A percentile compares a stretch with the other conserved stretches of the same genome.
phyloP scores from a whole-genome alignment of 2,888 invertebrate species.

The Agrochola litura region DNA sequence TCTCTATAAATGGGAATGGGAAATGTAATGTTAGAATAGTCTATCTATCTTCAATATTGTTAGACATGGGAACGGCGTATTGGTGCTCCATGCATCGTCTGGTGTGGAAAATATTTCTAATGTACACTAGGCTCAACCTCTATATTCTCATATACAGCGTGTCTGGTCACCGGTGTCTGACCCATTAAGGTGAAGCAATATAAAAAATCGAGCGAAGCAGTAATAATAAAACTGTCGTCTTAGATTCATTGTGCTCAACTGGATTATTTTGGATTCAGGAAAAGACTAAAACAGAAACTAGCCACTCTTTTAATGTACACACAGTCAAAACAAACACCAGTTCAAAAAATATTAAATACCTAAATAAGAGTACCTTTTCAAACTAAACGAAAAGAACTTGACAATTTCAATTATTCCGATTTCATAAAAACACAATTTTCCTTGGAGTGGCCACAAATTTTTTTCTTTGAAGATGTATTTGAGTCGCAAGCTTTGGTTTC shows the following conservation, averaged over 20 bases:
- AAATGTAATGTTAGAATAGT: too few relatives aligned
- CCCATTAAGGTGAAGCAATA: too few relatives aligned
- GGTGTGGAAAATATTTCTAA: too few relatives aligned
- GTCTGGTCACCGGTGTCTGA: too few relatives aligned
- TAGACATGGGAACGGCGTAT: too few relatives aligned
- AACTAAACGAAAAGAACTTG: conserved; percentile 5
- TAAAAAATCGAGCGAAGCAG: too few relatives aligned
- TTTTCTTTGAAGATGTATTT: conserved; percentile 31
- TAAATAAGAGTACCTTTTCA: not conserved
- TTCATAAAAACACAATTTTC: conserved; percentile 52
- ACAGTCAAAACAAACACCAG: not conserved
- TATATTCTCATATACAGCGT: too few relatives aligned
- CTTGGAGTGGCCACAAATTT: conserved; percentile 3
- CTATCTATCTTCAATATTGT: too few relatives aligned
- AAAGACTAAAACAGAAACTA: not conserved
- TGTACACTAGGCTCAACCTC: too few relatives aligned
- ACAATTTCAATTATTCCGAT: conserved; percentile 51
- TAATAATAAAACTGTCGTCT: not conserved
- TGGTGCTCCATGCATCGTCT: too few relatives aligned
- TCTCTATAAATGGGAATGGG: too few relatives aligned
- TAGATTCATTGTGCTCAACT: not conserved
- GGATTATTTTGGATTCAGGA: not conserved
- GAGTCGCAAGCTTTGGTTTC: conserved; percentile 25
- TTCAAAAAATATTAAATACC: not conserved
- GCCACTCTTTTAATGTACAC: not conserved